phyloP scores from a whole-genome alignment of 2,888 invertebrate genomes.

The Micoletzkya japonica region DNA sequence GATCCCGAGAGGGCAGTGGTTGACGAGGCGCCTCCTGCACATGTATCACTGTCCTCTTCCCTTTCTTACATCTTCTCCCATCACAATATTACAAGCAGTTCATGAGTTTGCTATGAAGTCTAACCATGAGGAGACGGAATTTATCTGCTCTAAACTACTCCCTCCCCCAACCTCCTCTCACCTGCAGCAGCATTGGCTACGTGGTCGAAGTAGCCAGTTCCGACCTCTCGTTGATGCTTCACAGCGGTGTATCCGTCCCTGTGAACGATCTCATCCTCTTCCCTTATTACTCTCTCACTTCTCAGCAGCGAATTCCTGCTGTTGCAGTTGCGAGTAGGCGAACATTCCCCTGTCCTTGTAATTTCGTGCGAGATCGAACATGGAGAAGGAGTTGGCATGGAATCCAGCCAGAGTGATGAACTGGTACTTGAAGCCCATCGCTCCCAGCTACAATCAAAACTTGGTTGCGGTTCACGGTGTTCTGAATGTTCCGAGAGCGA shows the following conservation, averaged over 20 bases:
- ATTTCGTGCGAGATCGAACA: constrained; percentile 64
- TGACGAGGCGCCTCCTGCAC: constrained; percentile 51
- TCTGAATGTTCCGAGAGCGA: too few species aligned
- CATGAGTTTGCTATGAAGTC: too few species aligned
- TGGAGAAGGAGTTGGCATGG: constrained; percentile 64
- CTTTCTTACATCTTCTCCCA: not conserved
- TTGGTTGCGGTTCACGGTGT: not conserved
- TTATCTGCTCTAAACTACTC: too few species aligned
- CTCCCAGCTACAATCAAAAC: constrained; percentile 56
- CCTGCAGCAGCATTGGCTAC: constrained; percentile 61
- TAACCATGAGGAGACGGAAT: too few species aligned
- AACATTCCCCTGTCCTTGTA: constrained; percentile 61
- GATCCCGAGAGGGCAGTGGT: constrained; percentile 63
- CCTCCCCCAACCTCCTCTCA: too few species aligned
- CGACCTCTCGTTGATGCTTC: constrained; percentile 66
- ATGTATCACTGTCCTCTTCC: not conserved
- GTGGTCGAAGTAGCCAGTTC: constrained; percentile 65
- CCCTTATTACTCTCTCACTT: constrained; percentile 32
- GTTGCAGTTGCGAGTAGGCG: constrained; percentile 65
- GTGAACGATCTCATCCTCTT: constrained; percentile 10
- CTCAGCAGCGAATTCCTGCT: constrained; percentile 64
- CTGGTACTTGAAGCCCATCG: constrained; percentile 66
- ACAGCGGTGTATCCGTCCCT: constrained; percentile 64
- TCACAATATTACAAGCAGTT: not conserved
- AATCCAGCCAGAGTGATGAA: constrained; percentile 66